Evolutionary conservation across 1,140 invertebrate species (phyloP), one percentile per base, ranked within the genome.

Genomic region (Nilaparvata lugens): DNA sequence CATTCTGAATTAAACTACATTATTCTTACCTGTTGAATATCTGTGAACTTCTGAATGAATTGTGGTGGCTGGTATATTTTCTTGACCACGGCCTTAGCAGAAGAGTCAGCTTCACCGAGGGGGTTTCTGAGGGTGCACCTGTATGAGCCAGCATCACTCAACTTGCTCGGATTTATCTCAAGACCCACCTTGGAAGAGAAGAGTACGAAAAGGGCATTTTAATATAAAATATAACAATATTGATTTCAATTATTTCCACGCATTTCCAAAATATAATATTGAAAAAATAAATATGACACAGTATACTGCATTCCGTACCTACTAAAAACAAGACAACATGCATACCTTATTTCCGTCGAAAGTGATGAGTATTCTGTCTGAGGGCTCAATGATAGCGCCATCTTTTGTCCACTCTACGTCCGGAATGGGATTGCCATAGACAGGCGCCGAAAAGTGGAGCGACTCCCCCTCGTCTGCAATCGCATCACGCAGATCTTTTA

Each of bases 361-460:
- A 4, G 83, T 87, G 48, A 88, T 77, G 43, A 85, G 71, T 2
- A 86, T 66, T 48, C 81, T 81, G 28, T 89, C 84, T 42, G 78
- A 83, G 3, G 83, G 79, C 28, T 70, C 64, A 1, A 93, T 60
- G 1, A 82, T 78, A 57, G 80, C 71, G 3, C 85, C 88, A 72
- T 94, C 85, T 71, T 91, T 92, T 21, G 76, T 84, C 93, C 93
- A 95, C 59, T 75, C 78, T 9, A 93, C 83, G 48, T 90, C 84
- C 1, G 93, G 92, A 62, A 93, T 80, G 0, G 93, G 93, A 78
- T 93, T 93, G n/a, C 89, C 91, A 18, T 80, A 76, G 69, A 89
- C 88, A 1, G 86, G 81, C 19, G 83, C 85, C 56, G 81, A 80
- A 0, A 91, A 68, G 0, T 72, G 62, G 4, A 91, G 67, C 0